phyloP scores from a whole-genome alignment of 2,113 vertebrate species.

The Felis catus region F.catus_Fca126_mat1.0 CM031415.1:78076501-78077000 shows the following conservation, averaged over 20 bases:
- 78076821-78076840: not conserved
- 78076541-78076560: not conserved
- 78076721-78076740: constrained; percentile 39
- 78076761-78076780: constrained; percentile 5
- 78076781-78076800: not conserved
- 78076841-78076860: not conserved
- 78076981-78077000: not conserved
- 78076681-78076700: constrained; percentile 38
- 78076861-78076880: constrained; percentile 7
- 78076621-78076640: constrained; percentile 43
- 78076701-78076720: constrained; percentile 15
- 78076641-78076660: constrained; percentile 49
- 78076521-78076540: not conserved
- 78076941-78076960: constrained; percentile 1
- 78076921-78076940: constrained; percentile 36
- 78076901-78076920: constrained; percentile 37
- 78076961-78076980: not conserved
- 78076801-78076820: not conserved
- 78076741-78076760: not conserved
- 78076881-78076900: not conserved
- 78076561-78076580: constrained; percentile 11
- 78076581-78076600: constrained; percentile 16
- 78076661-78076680: constrained; percentile 33
- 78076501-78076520: not conserved
- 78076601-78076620: constrained; percentile 52